Evolutionary conservation across 2,888 invertebrate species (phyloP).

Genomic region (Drosophila affinis): DNA sequence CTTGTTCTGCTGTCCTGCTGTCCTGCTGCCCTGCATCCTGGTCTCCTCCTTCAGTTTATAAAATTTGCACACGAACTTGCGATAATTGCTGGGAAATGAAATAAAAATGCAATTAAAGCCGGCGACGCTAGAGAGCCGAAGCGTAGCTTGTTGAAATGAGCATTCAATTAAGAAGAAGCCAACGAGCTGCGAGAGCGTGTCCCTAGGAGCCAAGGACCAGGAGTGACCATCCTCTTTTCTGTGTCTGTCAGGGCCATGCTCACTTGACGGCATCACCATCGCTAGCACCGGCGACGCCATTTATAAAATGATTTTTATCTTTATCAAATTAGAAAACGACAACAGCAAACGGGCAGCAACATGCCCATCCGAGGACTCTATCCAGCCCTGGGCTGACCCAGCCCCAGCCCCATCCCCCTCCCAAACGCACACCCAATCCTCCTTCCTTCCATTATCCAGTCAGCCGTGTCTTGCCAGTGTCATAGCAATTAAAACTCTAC

Average conservation of each 20-base stretch:
- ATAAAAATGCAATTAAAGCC: slow-evolving; percentile 81
- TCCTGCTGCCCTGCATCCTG: background rate
- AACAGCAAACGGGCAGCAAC: slow-evolving; percentile 39
- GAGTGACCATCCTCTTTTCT: slow-evolving; percentile 26
- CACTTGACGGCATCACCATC: slow-evolving; percentile 52
- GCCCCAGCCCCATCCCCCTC: background rate
- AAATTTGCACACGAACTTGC: slow-evolving; percentile 70
- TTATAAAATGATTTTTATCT: slow-evolving; percentile 77
- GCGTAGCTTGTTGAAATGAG: slow-evolving; percentile 59
- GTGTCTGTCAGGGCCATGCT: slow-evolving; percentile 52
- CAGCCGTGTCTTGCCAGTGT: slow-evolving; percentile 68
- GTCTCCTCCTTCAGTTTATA: slow-evolving; percentile 51
- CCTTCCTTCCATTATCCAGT: slow-evolving; percentile 48
- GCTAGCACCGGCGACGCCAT: slow-evolving; percentile 57
- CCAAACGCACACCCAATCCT: background rate
- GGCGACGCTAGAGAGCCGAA: slow-evolving; percentile 39
- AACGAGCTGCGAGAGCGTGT: slow-evolving; percentile 29
- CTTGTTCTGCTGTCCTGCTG: background rate
- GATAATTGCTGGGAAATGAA: slow-evolving; percentile 81
- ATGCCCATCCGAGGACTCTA: slow-evolving; percentile 6
- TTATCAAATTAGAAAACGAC: slow-evolving; percentile 77
- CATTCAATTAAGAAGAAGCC: slow-evolving; percentile 67
- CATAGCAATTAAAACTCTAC: slow-evolving; percentile 76
- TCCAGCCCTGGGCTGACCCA: background rate
- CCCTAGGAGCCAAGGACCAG: background rate